These are phyloP conservation scores for Paraescarpia echinospica DNA, from an alignment of 1,140 invertebrate genomes.

Conservation along the genomic window DNA sequence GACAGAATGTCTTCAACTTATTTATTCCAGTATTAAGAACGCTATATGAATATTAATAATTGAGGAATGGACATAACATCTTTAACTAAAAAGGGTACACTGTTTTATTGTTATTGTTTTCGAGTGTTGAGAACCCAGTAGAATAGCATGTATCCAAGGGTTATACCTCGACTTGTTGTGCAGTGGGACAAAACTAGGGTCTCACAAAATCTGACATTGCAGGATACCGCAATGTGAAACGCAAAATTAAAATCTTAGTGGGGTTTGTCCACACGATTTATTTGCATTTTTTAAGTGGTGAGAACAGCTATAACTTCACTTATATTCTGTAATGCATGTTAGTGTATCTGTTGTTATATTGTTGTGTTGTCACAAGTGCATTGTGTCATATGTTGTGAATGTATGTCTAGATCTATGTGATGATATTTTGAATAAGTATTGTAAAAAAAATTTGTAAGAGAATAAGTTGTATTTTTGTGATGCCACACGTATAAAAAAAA, in stretches of 20 bases:
- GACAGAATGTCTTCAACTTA: no score
- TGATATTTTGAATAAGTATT: neutral
- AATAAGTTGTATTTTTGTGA: neutral
- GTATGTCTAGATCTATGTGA: neutral
- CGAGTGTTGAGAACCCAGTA: no score
- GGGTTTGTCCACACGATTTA: neutral
- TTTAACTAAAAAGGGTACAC: no score
- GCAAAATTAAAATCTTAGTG: neutral
- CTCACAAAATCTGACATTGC: neutral
- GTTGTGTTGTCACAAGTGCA: neutral
- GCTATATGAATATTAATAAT: no score
- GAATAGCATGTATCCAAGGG: neutral
- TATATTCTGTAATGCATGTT: neutral
- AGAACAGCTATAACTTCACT: neutral
- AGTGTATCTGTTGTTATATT: neutral
- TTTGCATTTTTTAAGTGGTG: neutral
- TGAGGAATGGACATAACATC: no score
- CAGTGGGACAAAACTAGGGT: neutral
- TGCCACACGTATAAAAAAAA: neutral
- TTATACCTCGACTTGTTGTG: neutral
- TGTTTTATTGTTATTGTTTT: no score
- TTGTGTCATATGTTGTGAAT: neutral
- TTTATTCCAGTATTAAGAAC: no score
- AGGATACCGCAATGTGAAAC: neutral
- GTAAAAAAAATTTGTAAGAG: neutral